These are phyloP conservation scores for Drosophila mettleri DNA, from an alignment of 2,888 invertebrate genomes.

Conservation along the genomic window DNA sequence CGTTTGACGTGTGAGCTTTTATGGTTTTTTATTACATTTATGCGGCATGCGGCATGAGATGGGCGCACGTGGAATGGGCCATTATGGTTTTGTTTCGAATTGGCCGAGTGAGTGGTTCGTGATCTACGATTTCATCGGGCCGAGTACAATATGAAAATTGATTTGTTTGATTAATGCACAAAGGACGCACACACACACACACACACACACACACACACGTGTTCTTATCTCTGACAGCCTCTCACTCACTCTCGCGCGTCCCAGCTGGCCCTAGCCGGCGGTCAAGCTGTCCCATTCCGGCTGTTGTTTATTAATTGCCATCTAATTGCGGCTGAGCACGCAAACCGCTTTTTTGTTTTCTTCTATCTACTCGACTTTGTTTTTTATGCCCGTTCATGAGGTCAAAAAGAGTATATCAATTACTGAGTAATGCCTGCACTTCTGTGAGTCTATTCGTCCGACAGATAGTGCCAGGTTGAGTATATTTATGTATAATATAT, in stretches of 20 bases:
- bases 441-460: no score
- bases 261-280: not conserved
- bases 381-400: not conserved
- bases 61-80: constrained; percentile 8
- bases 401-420: not conserved
- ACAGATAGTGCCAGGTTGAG: no score
- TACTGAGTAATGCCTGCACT: no score
- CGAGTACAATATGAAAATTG: constrained; percentile 66
- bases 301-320: constrained; percentile 67
- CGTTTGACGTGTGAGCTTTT: constrained; percentile 73
- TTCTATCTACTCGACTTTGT: not conserved
- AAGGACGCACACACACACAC: constrained; percentile 16
- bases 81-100: constrained; percentile 5
- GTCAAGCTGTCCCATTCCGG: not conserved
- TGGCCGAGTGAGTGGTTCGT: constrained; percentile 37
- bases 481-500: no score
- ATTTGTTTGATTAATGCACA: constrained; percentile 75
- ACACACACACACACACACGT: constrained; percentile 1
- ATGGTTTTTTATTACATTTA: constrained; percentile 78
- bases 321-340: constrained; percentile 68
- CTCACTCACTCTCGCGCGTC: not conserved
- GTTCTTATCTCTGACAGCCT: constrained; percentile 20
- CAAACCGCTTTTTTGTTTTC: constrained; percentile 39
- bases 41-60: constrained; percentile 30
- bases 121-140: constrained; percentile 41